Evolutionary conservation across 2,888 invertebrate genomes (phyloP).

Genomic region (Ganaspis brasiliensis): DNA sequence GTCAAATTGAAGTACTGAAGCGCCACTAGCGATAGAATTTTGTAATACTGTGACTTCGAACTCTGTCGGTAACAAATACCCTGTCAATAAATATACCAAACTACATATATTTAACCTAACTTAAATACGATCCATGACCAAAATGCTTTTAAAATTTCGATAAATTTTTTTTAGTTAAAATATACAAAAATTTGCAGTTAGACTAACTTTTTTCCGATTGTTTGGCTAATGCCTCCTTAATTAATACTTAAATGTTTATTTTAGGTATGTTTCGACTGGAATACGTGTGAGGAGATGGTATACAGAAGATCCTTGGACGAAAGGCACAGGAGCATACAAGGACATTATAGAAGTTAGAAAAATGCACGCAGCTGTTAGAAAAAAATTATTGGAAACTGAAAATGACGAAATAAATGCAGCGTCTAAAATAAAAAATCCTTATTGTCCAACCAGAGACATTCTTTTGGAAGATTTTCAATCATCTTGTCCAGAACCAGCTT

Average conservation of each 20-base stretch:
- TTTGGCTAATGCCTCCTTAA: background rate
- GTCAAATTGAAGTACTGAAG: too few relatives aligned
- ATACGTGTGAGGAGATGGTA: slow-evolving; percentile 81
- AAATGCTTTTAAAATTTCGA: too few relatives aligned
- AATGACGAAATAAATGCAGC: slow-evolving; percentile 61
- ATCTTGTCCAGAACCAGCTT: slow-evolving; percentile 60
- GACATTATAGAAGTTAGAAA: slow-evolving; percentile 80
- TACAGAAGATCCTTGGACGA: slow-evolving; percentile 81
- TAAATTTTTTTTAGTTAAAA: background rate
- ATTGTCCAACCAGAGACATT: slow-evolving; percentile 60
- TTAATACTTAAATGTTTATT: slow-evolving; percentile 15
- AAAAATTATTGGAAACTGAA: slow-evolving; percentile 63
- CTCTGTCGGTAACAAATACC: too few relatives aligned
- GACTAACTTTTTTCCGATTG: background rate
- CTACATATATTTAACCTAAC: too few relatives aligned
- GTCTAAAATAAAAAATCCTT: slow-evolving; percentile 61
- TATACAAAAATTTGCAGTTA: too few relatives aligned
- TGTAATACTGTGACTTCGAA: too few relatives aligned
- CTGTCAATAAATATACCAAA: too few relatives aligned
- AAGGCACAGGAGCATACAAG: slow-evolving; percentile 77
- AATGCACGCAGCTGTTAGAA: slow-evolving; percentile 78
- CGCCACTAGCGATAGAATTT: too few relatives aligned
- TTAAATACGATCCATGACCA: too few relatives aligned
- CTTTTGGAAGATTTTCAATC: slow-evolving; percentile 65
- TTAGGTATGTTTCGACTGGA: slow-evolving; percentile 80